phyloP scores from a whole-genome alignment of 2,888 invertebrate genomes.

The Icerya purchasi region DNA sequence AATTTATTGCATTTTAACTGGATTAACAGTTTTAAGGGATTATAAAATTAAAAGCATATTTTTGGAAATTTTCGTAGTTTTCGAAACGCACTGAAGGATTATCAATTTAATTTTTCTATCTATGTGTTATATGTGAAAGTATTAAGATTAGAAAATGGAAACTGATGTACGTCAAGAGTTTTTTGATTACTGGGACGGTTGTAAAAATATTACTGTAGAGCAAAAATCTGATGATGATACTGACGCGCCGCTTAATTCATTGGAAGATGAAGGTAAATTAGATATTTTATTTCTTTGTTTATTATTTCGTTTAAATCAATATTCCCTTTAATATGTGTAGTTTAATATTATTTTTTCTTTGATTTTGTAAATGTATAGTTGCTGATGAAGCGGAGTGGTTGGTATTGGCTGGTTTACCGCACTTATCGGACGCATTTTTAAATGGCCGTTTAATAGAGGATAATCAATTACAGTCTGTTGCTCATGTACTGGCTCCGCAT shows the following conservation, averaged over 20 bases:
- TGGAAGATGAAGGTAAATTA: constrained; percentile 8
- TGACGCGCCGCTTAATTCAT: constrained; percentile 24
- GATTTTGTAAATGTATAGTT: constrained; percentile 27
- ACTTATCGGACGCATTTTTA: constrained; percentile 45
- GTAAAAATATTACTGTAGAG: constrained; percentile 35
- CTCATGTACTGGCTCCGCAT: constrained; percentile 33
- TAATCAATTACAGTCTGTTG: constrained; percentile 38
- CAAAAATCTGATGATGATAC: constrained; percentile 37
- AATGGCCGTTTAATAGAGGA: constrained; percentile 44
- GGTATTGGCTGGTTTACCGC: constrained; percentile 45
- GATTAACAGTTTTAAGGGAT: too few relatives aligned
- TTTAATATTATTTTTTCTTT: neutral
- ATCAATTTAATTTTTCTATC: too few relatives aligned
- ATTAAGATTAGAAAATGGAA: too few relatives aligned
- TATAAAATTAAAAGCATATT: too few relatives aligned
- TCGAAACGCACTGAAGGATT: too few relatives aligned
- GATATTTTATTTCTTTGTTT: neutral
- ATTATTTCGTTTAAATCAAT: constrained; percentile 1
- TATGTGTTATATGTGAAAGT: too few relatives aligned
- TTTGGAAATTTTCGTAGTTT: too few relatives aligned
- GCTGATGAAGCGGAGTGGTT: constrained; percentile 58
- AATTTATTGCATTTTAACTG: too few relatives aligned
- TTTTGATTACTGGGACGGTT: constrained; percentile 44
- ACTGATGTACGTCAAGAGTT: constrained; percentile 26
- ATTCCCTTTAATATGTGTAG: neutral